Conservation (phyloP, 1,140 invertebrate genomes). For the Leptopilina boulardi region DNA sequence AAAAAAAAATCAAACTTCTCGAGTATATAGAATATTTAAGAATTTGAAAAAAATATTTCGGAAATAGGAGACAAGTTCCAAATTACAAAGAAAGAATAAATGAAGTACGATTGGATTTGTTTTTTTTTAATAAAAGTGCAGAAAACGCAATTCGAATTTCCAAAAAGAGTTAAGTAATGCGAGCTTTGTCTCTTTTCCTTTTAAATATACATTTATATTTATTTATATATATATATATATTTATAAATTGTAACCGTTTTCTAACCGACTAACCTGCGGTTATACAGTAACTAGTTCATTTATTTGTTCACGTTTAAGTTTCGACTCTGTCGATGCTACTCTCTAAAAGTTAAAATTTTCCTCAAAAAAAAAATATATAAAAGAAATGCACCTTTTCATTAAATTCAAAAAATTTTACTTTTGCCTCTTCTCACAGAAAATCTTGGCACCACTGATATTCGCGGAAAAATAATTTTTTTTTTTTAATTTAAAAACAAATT, state of each 20-base stretch:
- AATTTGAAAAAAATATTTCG: background rate
- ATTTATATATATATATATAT: slow-evolving; percentile 30
- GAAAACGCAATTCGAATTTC: slow-evolving; percentile 36
- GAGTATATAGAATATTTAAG: background rate
- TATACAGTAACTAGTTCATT: slow-evolving; percentile 60
- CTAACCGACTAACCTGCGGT: slow-evolving; percentile 61
- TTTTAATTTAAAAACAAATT: background rate
- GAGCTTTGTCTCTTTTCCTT: background rate
- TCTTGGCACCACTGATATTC: slow-evolving; percentile 22
- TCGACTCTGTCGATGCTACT: slow-evolving; percentile 32
- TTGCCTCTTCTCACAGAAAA: background rate
- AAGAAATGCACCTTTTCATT: background rate
- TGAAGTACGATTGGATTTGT: slow-evolving; percentile 32
- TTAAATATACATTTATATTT: slow-evolving; percentile 32
- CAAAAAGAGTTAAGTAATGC: background rate
- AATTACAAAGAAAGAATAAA: background rate
- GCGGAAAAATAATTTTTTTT: slow-evolving; percentile 17
- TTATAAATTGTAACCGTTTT: slow-evolving; percentile 53
- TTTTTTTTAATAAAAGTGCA: slow-evolving; percentile 1
- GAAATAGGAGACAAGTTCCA: background rate
- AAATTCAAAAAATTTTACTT: slow-evolving; percentile 7
- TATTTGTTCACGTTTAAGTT: slow-evolving; percentile 36
- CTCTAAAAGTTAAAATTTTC: slow-evolving; percentile 40
- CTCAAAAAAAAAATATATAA: too few species aligned
- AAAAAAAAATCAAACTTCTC: slow-evolving; percentile 12